Base-by-base conservation (phyloP, 2,888 invertebrate genomes). In the Oxyscelio sp. region DNA sequence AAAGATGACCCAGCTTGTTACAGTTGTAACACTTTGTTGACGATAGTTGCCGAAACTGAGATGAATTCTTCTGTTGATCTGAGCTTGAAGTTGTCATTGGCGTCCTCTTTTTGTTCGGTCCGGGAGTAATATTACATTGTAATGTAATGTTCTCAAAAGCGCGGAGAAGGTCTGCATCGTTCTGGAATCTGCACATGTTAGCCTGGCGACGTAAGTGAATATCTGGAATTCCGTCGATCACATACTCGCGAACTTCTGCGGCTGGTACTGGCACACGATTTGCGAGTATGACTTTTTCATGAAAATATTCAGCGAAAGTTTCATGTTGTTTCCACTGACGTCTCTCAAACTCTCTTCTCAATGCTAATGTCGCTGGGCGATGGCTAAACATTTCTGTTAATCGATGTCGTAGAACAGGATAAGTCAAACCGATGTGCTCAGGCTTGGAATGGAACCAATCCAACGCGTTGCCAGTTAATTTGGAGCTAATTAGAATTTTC, bases 211-310 rank as follows among this genome's bases (percentile, higher is more conserved):
- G 81, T 3, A 86, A 56, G 0, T 43, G 45, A 1, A 17, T 6
- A 31, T 87, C 86, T 3, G 74, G 78, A 19, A 87, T 87, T 8
- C 85, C 87, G 0, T 87, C 84, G n/a, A 87, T 83, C 0, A 85
- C 13, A 17, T 86, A 86, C 5, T 87, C 82, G 4, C 85, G 50
- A 8, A 87, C 21, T 19, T 88, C 86, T 2, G 68, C 78, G 5
- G 66, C 73, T 1, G 65, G 38, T 3, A 87, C 65, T 8, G 85
- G 82, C n/a, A 87, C 86, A 0, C 70, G 70, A 50, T 87, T 88
- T 4, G 66, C 85, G 9, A 86, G 40, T 15, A 85, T 87, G 0
- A 85, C 21, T 40, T 89, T 86, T 0, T 85, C 83, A 22, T 87
- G 87, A 43, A 63, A 85, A 63, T 87, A 87, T 9, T 83, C 80